These are phyloP conservation scores for Bombycilla garrulus DNA, from an alignment of 2,113 vertebrate species.

Conservation along the genomic window DNA sequence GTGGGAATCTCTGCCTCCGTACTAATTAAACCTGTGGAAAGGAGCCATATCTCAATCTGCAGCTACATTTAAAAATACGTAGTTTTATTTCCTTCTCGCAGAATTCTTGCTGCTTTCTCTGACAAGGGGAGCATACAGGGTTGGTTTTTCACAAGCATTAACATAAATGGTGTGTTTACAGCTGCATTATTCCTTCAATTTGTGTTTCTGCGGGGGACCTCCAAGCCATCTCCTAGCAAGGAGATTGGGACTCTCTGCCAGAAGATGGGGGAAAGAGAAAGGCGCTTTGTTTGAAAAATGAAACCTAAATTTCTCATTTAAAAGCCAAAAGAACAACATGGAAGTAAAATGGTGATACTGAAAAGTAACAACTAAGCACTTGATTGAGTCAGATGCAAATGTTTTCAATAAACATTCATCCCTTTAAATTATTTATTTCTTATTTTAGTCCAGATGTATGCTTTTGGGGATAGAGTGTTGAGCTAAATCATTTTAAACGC, in stretches of 20 bases:
- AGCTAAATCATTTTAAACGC: constrained; percentile 55
- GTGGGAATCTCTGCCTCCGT: background rate
- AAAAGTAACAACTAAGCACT: background rate
- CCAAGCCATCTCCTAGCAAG: background rate
- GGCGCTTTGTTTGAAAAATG: background rate
- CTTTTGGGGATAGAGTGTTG: constrained; percentile 34
- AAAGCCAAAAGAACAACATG: background rate
- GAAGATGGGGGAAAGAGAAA: background rate
- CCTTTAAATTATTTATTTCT: constrained; percentile 44
- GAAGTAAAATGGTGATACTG: background rate
- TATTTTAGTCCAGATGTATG: constrained; percentile 14
- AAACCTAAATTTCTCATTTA: background rate
- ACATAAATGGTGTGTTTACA: background rate
- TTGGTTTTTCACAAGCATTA: background rate
- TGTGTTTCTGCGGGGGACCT: background rate
- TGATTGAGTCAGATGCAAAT: constrained; percentile 28
- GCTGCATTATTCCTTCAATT: background rate
- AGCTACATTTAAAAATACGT: background rate
- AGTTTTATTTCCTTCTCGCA: background rate
- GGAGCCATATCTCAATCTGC: background rate
- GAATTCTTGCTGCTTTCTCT: background rate
- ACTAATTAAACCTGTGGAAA: background rate
- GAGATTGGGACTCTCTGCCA: background rate
- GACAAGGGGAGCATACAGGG: too few relatives aligned
- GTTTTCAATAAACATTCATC: constrained; percentile 53